Percentiles rank a stretch among this genome's conserved stretches.
Evolutionary conservation across 2,888 invertebrate species (phyloP).

Genomic region (Pandemis corylana): DNA sequence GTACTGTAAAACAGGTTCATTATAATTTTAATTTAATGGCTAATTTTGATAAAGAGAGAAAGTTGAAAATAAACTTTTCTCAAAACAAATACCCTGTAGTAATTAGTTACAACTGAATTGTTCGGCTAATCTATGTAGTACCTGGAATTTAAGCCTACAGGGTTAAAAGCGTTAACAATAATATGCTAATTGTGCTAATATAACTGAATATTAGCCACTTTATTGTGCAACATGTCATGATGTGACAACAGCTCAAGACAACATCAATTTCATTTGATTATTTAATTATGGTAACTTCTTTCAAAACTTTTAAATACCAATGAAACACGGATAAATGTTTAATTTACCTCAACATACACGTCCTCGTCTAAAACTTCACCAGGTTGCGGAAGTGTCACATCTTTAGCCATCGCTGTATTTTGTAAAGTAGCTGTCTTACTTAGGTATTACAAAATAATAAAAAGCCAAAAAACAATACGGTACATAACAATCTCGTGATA

Average conservation of each 20-base stretch:
- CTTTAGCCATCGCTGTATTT: conserved; percentile 58
- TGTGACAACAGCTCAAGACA: too few relatives aligned
- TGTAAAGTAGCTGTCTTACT: background rate
- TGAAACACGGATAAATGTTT: background rate
- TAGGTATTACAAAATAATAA: background rate
- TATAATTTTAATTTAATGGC: background rate
- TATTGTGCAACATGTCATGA: conserved; percentile 1
- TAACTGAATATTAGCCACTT: background rate
- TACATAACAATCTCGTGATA: too few relatives aligned
- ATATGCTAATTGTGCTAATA: background rate
- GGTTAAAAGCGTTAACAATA: background rate
- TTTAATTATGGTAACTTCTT: too few relatives aligned
- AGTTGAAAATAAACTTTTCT: background rate
- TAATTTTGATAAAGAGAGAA: background rate
- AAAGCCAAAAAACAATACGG: background rate
- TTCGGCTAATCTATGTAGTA: background rate
- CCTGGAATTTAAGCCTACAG: background rate
- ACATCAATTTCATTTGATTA: too few relatives aligned
- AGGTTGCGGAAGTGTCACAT: conserved; percentile 58
- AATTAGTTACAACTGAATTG: background rate
- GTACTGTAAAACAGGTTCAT: background rate
- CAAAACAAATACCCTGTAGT: too few relatives aligned
- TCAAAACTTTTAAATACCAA: background rate
- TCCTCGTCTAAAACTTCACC: conserved; percentile 92
- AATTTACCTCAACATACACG: conserved; percentile 89